A percentile compares a stretch with the other conserved stretches of the same genome.
phyloP scores from a whole-genome alignment of 2,113 vertebrate genomes.

The Notothenia rossii region DNA sequence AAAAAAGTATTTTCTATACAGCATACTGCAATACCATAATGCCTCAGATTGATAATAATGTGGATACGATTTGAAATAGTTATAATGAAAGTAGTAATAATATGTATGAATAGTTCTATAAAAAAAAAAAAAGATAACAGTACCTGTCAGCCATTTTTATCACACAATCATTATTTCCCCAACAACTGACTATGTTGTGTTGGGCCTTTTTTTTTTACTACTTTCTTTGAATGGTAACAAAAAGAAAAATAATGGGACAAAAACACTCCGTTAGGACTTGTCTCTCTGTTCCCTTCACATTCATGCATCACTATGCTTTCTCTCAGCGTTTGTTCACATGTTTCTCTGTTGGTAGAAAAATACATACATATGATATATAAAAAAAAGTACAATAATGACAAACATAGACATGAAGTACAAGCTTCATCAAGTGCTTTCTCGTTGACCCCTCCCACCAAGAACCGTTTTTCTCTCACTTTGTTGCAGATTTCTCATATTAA shows the following conservation, averaged over 20 bases:
- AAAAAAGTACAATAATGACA: constrained; percentile 76
- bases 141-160: constrained; percentile 82
- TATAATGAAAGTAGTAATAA: constrained; percentile 79
- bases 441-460: constrained; percentile 28
- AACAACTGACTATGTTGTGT: constrained; percentile 30
- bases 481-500: constrained; percentile 45
- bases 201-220: constrained; percentile 33
- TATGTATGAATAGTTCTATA: constrained; percentile 80
- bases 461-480: constrained; percentile 28
- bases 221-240: constrained; percentile 29
- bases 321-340: constrained; percentile 55
- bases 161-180: constrained; percentile 67
- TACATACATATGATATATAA: constrained; percentile 82
- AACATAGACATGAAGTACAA: constrained; percentile 73
- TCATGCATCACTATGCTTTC: constrained; percentile 65
- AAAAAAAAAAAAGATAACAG: constrained; percentile 80
- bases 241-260: constrained; percentile 12
- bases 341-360: constrained; percentile 83
- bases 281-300: constrained; percentile 66
- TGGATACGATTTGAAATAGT: constrained; percentile 81
- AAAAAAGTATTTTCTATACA: constrained; percentile 77
- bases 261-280: constrained; percentile 23
- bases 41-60: constrained; percentile 77
- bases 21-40: constrained; percentile 81
- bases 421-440: constrained; percentile 79